Evolutionary conservation across 2,797 vertebrate species (phyloP), one percentile per base, ranked within the genome.

Genomic region (Helarctos malayanus): DNA sequence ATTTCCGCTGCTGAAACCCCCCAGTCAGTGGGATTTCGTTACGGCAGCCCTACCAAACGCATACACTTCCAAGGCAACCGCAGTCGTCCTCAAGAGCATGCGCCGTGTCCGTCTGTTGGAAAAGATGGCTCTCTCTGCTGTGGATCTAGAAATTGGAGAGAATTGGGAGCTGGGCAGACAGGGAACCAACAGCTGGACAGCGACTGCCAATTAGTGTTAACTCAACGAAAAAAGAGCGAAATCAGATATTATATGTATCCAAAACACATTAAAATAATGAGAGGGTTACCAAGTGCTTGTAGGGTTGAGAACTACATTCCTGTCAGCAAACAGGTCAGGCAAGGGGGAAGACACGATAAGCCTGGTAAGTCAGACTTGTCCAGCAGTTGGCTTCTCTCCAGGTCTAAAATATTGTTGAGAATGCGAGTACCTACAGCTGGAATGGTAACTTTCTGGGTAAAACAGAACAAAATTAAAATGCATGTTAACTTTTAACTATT

Each of bases 261-360:
- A 86, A 97, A 97, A 88, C 80, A 95, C 71, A 95, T 89, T 95
- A 87, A 95, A 95, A 97, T 93, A 95, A 96, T 81, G 83, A 96
- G 85, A 84, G 25, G 8, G 84, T 47, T 95, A 49, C 38, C 83
- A 96, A 95, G 49, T 57, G 68, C 56, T 73, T 71, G 69, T 68
- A 92, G 45, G 27, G 35, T 94, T 96, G 78, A 91, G 78, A 97
- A 92, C 96, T 97, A 9, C 47, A 95, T 95, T 97, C 81, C 91
- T 97, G 87, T 87, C 84, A 97, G 45, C 41, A 59, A 75, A 71
- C 61, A 92, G 54, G 83, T 97, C 83, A 94, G 73, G 21, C 79
- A 98, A 98, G 91, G 95, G 95, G 87, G 89, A 94, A 68, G 81
- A 83, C 0, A 16, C 90, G 94, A 95, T 95, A 97, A 97, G 78